phyloP scores from a whole-genome alignment of 2,797 vertebrate genomes.

The Columba guinea region DNA sequence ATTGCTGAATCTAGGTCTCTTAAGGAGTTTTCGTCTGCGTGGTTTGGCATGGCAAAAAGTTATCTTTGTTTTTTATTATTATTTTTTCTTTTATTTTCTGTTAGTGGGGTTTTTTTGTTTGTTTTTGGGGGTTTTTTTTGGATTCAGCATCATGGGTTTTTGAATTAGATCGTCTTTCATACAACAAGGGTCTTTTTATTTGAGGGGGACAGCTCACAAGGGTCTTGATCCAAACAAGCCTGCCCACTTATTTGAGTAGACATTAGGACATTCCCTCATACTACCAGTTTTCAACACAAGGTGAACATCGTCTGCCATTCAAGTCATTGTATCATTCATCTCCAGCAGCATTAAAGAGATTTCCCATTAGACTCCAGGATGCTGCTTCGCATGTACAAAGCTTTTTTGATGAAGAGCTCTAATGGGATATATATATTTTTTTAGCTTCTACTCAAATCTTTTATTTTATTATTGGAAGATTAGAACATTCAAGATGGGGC shows the following conservation, averaged over 20 bases:
- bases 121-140: not conserved
- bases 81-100: too few species aligned
- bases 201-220: not conserved
- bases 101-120: too few species aligned
- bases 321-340: not conserved
- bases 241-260: not conserved
- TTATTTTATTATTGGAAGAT: not conserved
- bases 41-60: not conserved
- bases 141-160: not conserved
- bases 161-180: not conserved
- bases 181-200: not conserved
- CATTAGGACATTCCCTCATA: not conserved
- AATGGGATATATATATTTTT: not conserved
- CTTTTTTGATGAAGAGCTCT: not conserved
- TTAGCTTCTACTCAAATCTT: not conserved
- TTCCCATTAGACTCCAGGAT: not conserved
- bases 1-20: not conserved
- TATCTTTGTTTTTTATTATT: not conserved
- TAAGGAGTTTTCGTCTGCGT: not conserved
- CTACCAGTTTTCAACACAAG: not conserved
- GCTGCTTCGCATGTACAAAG: not conserved
- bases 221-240: not conserved
- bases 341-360: not conserved
- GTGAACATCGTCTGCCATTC: not conserved
- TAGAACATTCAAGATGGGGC: not conserved